Percentiles rank a stretch among this genome's conserved stretches.
Evolutionary conservation across 2,888 invertebrate genomes (phyloP).

Genomic region (Hirtodrosophila histrioides): DNA sequence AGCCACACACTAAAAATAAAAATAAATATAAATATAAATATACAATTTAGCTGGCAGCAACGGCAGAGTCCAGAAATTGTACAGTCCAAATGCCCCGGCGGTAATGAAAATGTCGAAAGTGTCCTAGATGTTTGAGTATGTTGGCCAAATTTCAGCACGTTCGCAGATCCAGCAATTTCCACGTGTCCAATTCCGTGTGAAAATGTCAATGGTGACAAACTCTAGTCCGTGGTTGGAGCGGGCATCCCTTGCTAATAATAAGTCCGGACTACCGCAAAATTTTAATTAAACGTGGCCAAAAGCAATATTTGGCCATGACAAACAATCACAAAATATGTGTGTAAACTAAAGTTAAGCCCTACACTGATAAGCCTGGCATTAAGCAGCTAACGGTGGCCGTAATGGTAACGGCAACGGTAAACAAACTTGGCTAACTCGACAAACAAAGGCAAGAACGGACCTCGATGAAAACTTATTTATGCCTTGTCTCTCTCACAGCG

Average conservation of each 20-base stretch:
- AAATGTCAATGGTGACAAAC: slow-evolving; percentile 28
- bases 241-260: slow-evolving; percentile 6
- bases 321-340: slow-evolving; percentile 48
- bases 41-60: slow-evolving; percentile 13
- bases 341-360: slow-evolving; percentile 47
- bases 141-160: slow-evolving; percentile 26
- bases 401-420: slow-evolving; percentile 50
- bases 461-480: slow-evolving; percentile 71
- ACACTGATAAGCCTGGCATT: slow-evolving; percentile 71
- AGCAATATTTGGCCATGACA: slow-evolving; percentile 59
- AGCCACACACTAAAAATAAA: slow-evolving; percentile 31
- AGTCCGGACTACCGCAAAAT: slow-evolving; percentile 17
- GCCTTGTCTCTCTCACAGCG: slow-evolving; percentile 12
- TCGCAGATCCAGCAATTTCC: slow-evolving; percentile 6
- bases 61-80: slow-evolving; percentile 1
- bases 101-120: slow-evolving; percentile 23
- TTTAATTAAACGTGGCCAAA: slow-evolving; percentile 50
- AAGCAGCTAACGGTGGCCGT: slow-evolving; percentile 47
- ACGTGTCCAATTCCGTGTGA: slow-evolving; percentile 36
- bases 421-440: slow-evolving; percentile 42
- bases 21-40: slow-evolving; percentile 24
- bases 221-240: not conserved
- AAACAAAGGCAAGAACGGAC: slow-evolving; percentile 45
- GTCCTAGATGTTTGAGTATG: not conserved
- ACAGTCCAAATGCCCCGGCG: slow-evolving; percentile 16